A percentile compares a stretch with the other conserved stretches of the same genome.
Conservation (phyloP, 2,797 vertebrate genomes). For the Coracias cyanogaster region DNA sequence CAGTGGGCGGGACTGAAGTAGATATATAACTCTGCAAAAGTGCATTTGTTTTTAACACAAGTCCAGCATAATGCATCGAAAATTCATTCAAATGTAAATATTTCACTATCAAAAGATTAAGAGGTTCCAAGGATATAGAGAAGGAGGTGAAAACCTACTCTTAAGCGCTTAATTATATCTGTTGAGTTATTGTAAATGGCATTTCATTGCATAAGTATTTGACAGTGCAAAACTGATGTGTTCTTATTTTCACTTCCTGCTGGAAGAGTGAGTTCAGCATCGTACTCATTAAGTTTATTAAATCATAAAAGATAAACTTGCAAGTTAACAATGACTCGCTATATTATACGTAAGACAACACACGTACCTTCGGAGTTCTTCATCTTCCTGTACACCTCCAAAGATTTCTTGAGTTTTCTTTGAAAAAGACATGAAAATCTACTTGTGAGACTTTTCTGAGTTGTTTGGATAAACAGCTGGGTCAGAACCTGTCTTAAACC, state of each 20-base stretch:
- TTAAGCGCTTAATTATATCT: background rate
- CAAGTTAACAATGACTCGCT: background rate
- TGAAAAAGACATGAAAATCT: constrained; percentile 13
- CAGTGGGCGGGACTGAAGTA: constrained; percentile 85
- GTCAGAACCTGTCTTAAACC: background rate
- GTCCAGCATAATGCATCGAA: background rate
- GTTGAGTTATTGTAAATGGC: background rate
- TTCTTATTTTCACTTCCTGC: no score
- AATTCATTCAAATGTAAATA: background rate
- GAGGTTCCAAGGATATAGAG: background rate
- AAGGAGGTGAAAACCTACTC: background rate
- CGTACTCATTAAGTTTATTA: background rate
- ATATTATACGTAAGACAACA: background rate
- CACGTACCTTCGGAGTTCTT: constrained; percentile 88
- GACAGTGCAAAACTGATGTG: background rate
- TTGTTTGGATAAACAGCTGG: background rate
- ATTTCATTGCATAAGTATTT: background rate
- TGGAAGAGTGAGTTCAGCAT: background rate
- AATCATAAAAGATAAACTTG: background rate
- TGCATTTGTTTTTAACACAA: background rate
- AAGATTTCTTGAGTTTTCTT: constrained; percentile 79
- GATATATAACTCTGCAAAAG: constrained; percentile 87
- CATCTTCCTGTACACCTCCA: constrained; percentile 85
- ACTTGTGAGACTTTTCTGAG: background rate
- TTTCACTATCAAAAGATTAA: background rate